A percentile compares a stretch with the other conserved stretches of the same genome.
Conservation (phyloP, 2,888 invertebrate species). For the Iphiclides podalirius region DNA sequence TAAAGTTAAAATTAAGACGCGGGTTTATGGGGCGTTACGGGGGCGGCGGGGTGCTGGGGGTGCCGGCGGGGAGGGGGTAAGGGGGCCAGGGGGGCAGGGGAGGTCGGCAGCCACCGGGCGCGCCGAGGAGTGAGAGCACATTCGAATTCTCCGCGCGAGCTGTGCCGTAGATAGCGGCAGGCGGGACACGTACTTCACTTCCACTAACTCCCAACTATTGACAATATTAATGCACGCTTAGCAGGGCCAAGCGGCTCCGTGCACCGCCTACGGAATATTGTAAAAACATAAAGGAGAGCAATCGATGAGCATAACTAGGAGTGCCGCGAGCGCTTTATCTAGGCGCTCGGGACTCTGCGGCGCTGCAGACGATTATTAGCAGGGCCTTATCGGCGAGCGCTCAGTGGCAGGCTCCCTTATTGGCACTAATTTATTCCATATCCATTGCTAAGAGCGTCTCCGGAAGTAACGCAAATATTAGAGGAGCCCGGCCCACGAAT, state of each 20-base stretch:
- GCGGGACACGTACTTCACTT: constrained; percentile 80
- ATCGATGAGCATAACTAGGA: constrained; percentile 21
- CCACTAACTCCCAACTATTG: constrained; percentile 80
- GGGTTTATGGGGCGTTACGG: constrained; percentile 78
- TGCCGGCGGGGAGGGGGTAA: constrained; percentile 33
- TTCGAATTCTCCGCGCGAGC: constrained; percentile 77
- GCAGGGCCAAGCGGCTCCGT: constrained; percentile 68
- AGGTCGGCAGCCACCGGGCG: constrained; percentile 40
- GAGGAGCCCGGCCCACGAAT: constrained; percentile 71
- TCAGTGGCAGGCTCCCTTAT: constrained; percentile 34
- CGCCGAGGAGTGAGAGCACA: no score
- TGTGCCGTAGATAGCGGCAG: constrained; percentile 77
- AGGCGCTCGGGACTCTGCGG: neutral
- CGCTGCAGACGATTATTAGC: constrained; percentile 6
- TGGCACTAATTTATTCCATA: constrained; percentile 74
- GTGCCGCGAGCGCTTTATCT: constrained; percentile 3
- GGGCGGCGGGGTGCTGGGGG: constrained; percentile 63
- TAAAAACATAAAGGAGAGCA: constrained; percentile 42
- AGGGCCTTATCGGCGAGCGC: constrained; percentile 4
- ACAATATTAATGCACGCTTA: constrained; percentile 80
- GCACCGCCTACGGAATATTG: constrained; percentile 59
- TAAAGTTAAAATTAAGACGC: constrained; percentile 80
- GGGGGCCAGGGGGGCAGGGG: constrained; percentile 31
- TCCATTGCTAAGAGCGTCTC: constrained; percentile 68
- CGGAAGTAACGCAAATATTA: constrained; percentile 79